phyloP scores from a whole-genome alignment of 2,113 vertebrate genomes.

The Eleginops maclovinus region DNA sequence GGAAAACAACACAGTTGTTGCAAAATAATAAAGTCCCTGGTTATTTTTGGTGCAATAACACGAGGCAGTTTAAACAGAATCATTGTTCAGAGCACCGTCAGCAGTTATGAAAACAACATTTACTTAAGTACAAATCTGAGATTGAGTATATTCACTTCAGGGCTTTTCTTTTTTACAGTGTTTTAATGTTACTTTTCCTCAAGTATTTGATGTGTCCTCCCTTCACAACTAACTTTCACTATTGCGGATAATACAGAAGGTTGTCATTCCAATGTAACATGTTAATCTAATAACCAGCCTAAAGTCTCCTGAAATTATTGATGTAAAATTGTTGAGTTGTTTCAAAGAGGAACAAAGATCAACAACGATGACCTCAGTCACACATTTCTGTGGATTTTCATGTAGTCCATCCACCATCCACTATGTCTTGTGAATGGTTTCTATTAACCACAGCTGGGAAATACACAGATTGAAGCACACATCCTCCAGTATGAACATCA shows the following conservation, averaged over 20 bases:
- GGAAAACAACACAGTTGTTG: slow-evolving; percentile 35
- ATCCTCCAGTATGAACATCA: slow-evolving; percentile 44
- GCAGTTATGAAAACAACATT: not conserved
- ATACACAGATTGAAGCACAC: slow-evolving; percentile 33
- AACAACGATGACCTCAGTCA: slow-evolving; percentile 3
- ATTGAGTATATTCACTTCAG: slow-evolving; percentile 1
- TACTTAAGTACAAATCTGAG: not conserved
- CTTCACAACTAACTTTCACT: no score
- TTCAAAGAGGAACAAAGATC: slow-evolving; percentile 10
- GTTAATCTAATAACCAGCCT: not conserved
- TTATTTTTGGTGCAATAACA: slow-evolving; percentile 44
- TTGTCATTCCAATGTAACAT: not conserved
- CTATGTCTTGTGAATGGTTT: slow-evolving; percentile 35
- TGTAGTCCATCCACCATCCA: not conserved
- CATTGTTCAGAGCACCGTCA: not conserved
- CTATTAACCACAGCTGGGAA: slow-evolving; percentile 45
- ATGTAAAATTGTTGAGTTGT: not conserved
- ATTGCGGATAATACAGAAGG: not conserved
- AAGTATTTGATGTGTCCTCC: no score
- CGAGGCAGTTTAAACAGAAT: not conserved
- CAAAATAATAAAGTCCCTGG: slow-evolving; percentile 35
- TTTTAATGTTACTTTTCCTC: not conserved
- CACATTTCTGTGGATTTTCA: slow-evolving; percentile 24
- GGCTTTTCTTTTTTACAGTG: not conserved
- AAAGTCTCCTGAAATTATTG: not conserved